Conservation (phyloP, 1,140 invertebrate genomes). For the Drosophila pseudoananassae region DNA sequence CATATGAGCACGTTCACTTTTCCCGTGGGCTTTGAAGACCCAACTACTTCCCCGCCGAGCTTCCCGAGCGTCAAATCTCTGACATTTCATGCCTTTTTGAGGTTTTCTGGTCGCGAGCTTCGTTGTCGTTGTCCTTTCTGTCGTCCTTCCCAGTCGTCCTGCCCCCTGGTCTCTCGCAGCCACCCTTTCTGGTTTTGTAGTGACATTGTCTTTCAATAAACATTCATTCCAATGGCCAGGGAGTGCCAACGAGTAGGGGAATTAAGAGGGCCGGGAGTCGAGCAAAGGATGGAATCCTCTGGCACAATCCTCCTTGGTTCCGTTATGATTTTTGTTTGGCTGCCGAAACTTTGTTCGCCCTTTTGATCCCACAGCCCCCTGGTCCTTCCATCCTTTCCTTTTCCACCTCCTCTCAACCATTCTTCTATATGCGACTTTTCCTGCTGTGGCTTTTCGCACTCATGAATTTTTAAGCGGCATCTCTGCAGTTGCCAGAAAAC, state of each 20-base stretch:
- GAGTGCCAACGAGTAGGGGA: background rate
- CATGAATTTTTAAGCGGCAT: conserved; percentile 62
- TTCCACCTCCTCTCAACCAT: background rate
- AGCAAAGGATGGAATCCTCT: conserved; percentile 4
- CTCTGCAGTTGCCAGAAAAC: conserved; percentile 54
- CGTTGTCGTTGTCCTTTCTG: conserved; percentile 22
- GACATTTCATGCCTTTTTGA: conserved; percentile 66
- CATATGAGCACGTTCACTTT: conserved; percentile 59
- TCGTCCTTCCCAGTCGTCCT: conserved; percentile 4
- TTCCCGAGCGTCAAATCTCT: conserved; percentile 46
- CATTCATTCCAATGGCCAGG: conserved; percentile 43
- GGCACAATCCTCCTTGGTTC: conserved; percentile 45
- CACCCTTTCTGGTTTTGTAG: conserved; percentile 14
- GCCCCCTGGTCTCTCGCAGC: background rate
- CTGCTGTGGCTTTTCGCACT: conserved; percentile 59
- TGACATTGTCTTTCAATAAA: conserved; percentile 66
- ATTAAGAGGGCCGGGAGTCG: background rate
- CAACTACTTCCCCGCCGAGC: conserved; percentile 35
- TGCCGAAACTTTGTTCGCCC: conserved; percentile 53
- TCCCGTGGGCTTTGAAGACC: conserved; percentile 28
- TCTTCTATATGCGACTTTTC: conserved; percentile 42
- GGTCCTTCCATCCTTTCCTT: too few relatives aligned
- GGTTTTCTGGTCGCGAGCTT: conserved; percentile 56
- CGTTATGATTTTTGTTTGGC: conserved; percentile 62
- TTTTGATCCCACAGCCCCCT: conserved; percentile 5